These are phyloP conservation scores for Sminthopsis crassicaudata DNA, from an alignment of 2,113 vertebrate genomes.

Conservation along the genomic window DNA sequence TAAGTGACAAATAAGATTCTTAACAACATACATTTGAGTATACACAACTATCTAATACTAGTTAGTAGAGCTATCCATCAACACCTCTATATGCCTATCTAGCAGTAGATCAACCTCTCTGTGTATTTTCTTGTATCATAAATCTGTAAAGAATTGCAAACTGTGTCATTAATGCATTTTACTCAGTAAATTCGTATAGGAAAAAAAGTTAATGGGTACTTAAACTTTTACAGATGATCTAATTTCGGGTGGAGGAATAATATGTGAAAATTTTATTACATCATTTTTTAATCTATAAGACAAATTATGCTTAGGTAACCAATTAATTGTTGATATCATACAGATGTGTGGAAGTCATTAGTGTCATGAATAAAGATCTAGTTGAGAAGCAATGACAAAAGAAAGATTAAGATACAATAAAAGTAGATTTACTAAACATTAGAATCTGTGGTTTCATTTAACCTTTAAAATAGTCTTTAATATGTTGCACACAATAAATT, in stretches of 20 bases:
- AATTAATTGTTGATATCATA: neutral
- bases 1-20: neutral
- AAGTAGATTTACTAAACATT: neutral
- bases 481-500: neutral
- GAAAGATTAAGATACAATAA: neutral
- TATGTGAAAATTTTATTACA: neutral
- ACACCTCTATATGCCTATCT: too few species aligned
- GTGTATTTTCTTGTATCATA: neutral
- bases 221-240: neutral
- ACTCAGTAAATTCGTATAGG: neutral
- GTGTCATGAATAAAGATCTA: neutral
- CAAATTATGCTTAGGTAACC: neutral
- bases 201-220: neutral
- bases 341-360: neutral
- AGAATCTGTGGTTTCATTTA: neutral
- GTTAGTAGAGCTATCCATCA: neutral
- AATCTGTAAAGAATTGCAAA: neutral
- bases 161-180: conserved; percentile 12
- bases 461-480: neutral
- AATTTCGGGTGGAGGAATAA: neutral
- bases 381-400: neutral
- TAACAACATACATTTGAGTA: neutral
- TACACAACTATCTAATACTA: neutral
- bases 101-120: too few species aligned
- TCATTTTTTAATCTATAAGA: neutral